Evolutionary conservation across 2,888 invertebrate genomes (phyloP).

Genomic region (Athalia cordata): DNA sequence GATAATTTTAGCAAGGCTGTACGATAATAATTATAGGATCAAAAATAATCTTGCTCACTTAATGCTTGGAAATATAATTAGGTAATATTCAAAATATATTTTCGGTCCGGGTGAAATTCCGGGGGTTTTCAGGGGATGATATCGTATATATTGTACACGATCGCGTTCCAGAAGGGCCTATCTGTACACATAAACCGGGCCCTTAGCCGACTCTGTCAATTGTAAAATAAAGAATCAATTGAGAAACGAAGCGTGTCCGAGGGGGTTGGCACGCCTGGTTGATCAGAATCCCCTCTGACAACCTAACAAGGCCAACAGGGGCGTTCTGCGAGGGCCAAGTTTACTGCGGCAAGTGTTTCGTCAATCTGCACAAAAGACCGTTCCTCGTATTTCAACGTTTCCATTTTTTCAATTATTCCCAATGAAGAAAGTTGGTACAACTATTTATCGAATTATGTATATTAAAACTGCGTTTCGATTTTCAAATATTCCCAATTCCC

Average conservation of each 20-base stretch:
- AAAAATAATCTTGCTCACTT: no score
- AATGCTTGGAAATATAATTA: no score
- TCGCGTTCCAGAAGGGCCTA: slow-evolving; percentile 5
- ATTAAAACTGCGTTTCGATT: no score
- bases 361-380: slow-evolving; percentile 17
- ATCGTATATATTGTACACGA: neutral
- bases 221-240: slow-evolving; percentile 73
- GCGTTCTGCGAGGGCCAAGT: slow-evolving; percentile 33
- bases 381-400: slow-evolving; percentile 20
- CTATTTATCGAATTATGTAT: no score
- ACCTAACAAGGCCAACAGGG: slow-evolving; percentile 68
- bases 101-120: no score
- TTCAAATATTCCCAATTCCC: no score
- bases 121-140: neutral
- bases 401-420: neutral
- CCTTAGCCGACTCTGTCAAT: slow-evolving; percentile 56
- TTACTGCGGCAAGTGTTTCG: slow-evolving; percentile 23
- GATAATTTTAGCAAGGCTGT: no score
- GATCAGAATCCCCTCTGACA: slow-evolving; percentile 65
- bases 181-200: slow-evolving; percentile 1
- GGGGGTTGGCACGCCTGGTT: slow-evolving; percentile 66
- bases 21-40: no score
- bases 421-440: neutral
- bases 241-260: slow-evolving; percentile 71
- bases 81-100: no score